Percentiles rank a stretch among this genome's conserved stretches.
Evolutionary conservation across 1,140 invertebrate genomes (phyloP).

Genomic region (Drosophila ohnishii): DNA sequence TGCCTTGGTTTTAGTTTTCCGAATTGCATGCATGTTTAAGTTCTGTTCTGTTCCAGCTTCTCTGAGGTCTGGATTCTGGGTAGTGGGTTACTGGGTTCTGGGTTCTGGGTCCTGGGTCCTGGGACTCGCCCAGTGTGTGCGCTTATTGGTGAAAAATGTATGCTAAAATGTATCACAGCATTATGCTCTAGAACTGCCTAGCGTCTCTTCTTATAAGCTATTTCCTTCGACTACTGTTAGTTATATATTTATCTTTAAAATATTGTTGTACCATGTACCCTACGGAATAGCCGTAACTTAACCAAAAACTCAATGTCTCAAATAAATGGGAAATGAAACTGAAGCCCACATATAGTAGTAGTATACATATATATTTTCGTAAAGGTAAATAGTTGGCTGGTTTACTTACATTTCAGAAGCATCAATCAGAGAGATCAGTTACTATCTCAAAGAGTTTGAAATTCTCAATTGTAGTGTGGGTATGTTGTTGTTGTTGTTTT

Average conservation of each 20-base stretch:
- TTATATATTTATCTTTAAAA: slow-evolving; percentile 12
- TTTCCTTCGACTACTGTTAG: slow-evolving; percentile 62
- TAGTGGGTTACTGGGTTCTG: slow-evolving; percentile 7
- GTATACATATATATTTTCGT: slow-evolving; percentile 11
- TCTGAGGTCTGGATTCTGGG: slow-evolving; percentile 13
- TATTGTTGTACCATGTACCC: slow-evolving; percentile 52
- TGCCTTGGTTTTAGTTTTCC: slow-evolving; percentile 13
- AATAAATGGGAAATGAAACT: slow-evolving; percentile 45
- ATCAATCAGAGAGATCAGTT: slow-evolving; percentile 72
- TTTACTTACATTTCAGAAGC: slow-evolving; percentile 79
- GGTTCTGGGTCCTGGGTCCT: slow-evolving; percentile 2
- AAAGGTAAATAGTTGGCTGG: slow-evolving; percentile 34
- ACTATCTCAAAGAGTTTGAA: slow-evolving; percentile 75
- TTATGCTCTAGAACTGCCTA: slow-evolving; percentile 80
- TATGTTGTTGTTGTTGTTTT: slow-evolving; percentile 47
- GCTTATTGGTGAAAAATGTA: slow-evolving; percentile 61
- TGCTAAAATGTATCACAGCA: slow-evolving; percentile 80
- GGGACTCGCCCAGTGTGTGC: slow-evolving; percentile 24
- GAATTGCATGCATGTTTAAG: slow-evolving; percentile 33
- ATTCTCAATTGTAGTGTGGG: slow-evolving; percentile 73
- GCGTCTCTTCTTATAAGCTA: slow-evolving; percentile 70
- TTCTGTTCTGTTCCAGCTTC: slow-evolving; percentile 18
- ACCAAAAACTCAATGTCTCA: slow-evolving; percentile 23
- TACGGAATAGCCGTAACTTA: slow-evolving; percentile 23
- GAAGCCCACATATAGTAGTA: slow-evolving; percentile 28